phyloP scores from a whole-genome alignment of 1,140 invertebrate species.

The Doryteuthis pealeii region DNA sequence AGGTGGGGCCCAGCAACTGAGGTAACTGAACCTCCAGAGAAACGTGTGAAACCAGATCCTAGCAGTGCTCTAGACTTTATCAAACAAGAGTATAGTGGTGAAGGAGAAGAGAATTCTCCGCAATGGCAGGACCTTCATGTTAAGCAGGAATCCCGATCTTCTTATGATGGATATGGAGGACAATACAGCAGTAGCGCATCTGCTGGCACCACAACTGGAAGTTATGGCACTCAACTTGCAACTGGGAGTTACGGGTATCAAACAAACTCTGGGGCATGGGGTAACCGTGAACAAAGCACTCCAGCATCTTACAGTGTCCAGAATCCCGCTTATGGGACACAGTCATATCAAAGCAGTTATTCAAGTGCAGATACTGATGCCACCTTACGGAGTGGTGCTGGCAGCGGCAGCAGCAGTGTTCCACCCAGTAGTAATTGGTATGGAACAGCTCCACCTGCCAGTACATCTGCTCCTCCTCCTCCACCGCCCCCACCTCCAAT shows the following conservation, averaged over 20 bases:
- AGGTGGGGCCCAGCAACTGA: conserved; percentile 18
- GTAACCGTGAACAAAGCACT: background rate
- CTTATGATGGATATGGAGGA: conserved; percentile 1
- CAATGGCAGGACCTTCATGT: conserved; percentile 11
- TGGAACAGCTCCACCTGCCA: conserved; percentile 14
- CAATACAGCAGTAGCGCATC: background rate
- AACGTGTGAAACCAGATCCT: conserved; percentile 25
- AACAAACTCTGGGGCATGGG: background rate
- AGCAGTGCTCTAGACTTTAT: conserved; percentile 36
- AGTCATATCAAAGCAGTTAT: conserved; percentile 10
- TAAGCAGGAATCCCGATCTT: background rate
- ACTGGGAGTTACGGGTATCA: background rate
- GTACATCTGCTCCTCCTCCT: conserved; percentile 13
- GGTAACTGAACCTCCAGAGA: conserved; percentile 20
- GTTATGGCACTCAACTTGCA: background rate
- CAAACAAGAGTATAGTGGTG: conserved; percentile 36
- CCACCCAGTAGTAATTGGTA: conserved; percentile 2
- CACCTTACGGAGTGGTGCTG: background rate
- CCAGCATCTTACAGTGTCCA: background rate
- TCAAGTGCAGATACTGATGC: background rate
- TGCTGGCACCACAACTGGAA: background rate
- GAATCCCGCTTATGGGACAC: conserved; percentile 7
- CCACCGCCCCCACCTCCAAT: conserved; percentile 22
- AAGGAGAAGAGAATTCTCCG: conserved; percentile 16
- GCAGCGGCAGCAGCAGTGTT: background rate